A percentile compares a stretch with the other conserved stretches of the same genome.
phyloP scores from a whole-genome alignment of 2,113 vertebrate species.

The Campylomormyrus tamandua region DNA sequence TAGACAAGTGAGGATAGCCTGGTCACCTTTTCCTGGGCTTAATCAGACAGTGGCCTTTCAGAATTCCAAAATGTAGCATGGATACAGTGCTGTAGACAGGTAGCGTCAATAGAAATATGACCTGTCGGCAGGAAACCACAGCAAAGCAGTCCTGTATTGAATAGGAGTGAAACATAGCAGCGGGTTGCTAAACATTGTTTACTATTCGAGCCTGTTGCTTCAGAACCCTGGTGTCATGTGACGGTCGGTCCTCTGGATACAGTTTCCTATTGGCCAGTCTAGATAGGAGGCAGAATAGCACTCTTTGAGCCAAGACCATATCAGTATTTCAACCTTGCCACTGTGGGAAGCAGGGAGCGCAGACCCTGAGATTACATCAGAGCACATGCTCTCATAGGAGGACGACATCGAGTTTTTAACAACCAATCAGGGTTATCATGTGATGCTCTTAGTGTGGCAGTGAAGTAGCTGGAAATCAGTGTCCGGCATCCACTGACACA shows the following conservation, averaged over 20 bases:
- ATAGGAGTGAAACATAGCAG: not conserved
- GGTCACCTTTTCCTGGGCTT: not conserved
- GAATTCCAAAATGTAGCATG: not conserved
- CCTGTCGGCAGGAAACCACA: not conserved
- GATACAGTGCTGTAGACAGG: not conserved
- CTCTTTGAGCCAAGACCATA: not conserved
- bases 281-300: not conserved
- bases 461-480: not conserved
- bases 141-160: not conserved
- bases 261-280: not conserved
- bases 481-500: not conserved
- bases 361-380: constrained; percentile 23
- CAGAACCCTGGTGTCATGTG: not conserved
- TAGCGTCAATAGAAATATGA: not conserved
- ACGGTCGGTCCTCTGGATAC: not conserved
- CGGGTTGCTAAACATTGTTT: not conserved
- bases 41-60: not conserved
- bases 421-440: constrained; percentile 26
- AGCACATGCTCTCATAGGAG: constrained; percentile 31
- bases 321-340: not conserved
- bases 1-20: not conserved
- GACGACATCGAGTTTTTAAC: constrained; percentile 22
- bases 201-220: not conserved
- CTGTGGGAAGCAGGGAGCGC: not conserved
- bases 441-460: constrained; percentile 21